Evolutionary conservation across 2,888 invertebrate genomes (phyloP), one percentile per base, ranked within the genome.

Genomic region (Penaeus monodon): DNA sequence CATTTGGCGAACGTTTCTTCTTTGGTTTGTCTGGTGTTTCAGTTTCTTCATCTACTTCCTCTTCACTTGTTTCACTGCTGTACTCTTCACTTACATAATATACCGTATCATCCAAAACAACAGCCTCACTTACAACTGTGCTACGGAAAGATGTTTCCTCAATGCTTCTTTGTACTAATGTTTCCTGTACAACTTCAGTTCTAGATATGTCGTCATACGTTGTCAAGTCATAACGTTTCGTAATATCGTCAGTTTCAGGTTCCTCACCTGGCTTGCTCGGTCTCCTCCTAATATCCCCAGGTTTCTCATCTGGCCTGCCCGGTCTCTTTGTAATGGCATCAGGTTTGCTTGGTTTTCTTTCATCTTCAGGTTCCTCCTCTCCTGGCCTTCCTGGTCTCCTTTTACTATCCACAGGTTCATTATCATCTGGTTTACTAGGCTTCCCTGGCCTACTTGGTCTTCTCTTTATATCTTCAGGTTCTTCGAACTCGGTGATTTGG

Each of bases 391-490:
- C 49, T 29, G 77, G 49, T 77, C 77, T 63, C 49, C 38, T 49
- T 24, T 29, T 81, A n/a, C 17, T 68, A 20, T 27, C n/a, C 27
- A 44, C 81, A n/a, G 70, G 73, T 74, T 88, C 80, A 7, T 64
- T 73, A 24, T 57, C 27, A 44, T 2, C 29, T 24, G 70, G 70
- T 70, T 24, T 29, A 24, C n/a, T n/a, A 17, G 70, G 70, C 70
- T 70, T 70, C 22, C 44, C 82, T 77, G 77, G 86, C 38, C 29
- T 78, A 24, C 49, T 68, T 74, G 83, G 68, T n/a, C 64, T 84
- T 29, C 73, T 83, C 80, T 81, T 85, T 22, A 57, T 29, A 24
- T 63, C 66, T 1, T 81, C 82, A 68, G 88, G 73, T 78, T 82
- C 82, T 27, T 79, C 49, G 29, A 29, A 29, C 20, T 68, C 57